These are phyloP conservation scores for Drosophila parvula DNA, from an alignment of 1,140 invertebrate genomes.

Conservation along the genomic window DNA sequence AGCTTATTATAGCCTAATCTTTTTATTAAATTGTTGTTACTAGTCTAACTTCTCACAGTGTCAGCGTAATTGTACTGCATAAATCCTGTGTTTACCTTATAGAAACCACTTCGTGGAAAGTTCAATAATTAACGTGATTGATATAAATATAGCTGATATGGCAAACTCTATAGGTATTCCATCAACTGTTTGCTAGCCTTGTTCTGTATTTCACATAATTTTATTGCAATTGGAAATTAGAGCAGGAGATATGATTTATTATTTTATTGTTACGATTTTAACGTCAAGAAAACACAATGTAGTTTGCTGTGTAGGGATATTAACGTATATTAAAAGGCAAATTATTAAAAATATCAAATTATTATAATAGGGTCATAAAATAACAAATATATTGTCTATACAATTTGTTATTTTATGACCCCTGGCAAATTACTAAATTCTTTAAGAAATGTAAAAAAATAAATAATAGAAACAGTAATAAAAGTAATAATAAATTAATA, in stretches of 20 bases:
- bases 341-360: too few relatives aligned
- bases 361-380: too few relatives aligned
- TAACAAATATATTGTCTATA: too few relatives aligned
- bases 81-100: conserved; percentile 1
- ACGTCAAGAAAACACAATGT: neutral
- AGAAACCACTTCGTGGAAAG: neutral
- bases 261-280: neutral
- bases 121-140: conserved; percentile 6
- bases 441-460: too few relatives aligned
- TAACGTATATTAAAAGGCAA: too few relatives aligned
- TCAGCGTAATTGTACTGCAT: neutral
- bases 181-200: neutral
- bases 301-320: neutral
- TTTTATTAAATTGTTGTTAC: too few relatives aligned
- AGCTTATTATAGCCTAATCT: too few relatives aligned
- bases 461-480: too few relatives aligned
- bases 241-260: conserved; percentile 9
- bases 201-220: neutral
- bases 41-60: neutral
- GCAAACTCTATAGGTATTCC: neutral
- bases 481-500: too few relatives aligned
- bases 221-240: neutral
- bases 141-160: neutral
- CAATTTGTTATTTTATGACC: too few relatives aligned
- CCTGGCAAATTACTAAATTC: too few relatives aligned